Conservation (phyloP, 2,888 invertebrate genomes). For the Drosophila mimetica region DNA sequence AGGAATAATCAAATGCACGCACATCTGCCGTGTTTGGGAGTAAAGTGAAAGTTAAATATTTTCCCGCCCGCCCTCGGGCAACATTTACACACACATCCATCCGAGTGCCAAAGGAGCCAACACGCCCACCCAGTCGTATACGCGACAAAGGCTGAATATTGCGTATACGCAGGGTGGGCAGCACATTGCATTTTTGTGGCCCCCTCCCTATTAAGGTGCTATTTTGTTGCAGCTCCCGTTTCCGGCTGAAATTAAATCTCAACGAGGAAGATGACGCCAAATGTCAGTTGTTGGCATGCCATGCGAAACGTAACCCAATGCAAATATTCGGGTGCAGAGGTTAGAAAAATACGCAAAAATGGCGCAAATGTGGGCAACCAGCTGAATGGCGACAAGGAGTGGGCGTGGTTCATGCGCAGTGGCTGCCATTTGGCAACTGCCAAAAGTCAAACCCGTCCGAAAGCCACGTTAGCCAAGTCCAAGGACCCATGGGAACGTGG, state of each 20-base stretch:
- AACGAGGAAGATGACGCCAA: neutral
- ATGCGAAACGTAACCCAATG: constrained; percentile 5
- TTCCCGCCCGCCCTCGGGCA: constrained; percentile 18
- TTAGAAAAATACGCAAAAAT: constrained; percentile 36
- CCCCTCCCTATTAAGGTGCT: constrained; percentile 12
- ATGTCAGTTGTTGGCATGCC: constrained; percentile 12
- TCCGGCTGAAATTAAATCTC: constrained; percentile 15
- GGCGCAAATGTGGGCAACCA: constrained; percentile 29
- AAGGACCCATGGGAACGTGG: constrained; percentile 43
- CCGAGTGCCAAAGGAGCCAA: constrained; percentile 13
- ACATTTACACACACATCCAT: constrained; percentile 11
- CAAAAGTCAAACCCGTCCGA: constrained; percentile 11
- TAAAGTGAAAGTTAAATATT: constrained; percentile 45
- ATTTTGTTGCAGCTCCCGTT: constrained; percentile 21
- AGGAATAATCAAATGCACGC: constrained; percentile 33
- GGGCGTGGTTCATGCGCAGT: constrained; percentile 57
- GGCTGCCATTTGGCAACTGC: constrained; percentile 35
- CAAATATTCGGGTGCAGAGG: neutral
- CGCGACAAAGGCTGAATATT: neutral
- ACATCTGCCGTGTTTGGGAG: constrained; percentile 28
- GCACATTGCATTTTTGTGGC: constrained; percentile 28
- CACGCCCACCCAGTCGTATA: constrained; percentile 7
- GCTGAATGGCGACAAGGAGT: constrained; percentile 10
- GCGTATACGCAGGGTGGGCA: constrained; percentile 39
- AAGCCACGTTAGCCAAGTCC: neutral